phyloP scores from a whole-genome alignment of 2,888 invertebrate genomes.

The Tuta absoluta region DNA sequence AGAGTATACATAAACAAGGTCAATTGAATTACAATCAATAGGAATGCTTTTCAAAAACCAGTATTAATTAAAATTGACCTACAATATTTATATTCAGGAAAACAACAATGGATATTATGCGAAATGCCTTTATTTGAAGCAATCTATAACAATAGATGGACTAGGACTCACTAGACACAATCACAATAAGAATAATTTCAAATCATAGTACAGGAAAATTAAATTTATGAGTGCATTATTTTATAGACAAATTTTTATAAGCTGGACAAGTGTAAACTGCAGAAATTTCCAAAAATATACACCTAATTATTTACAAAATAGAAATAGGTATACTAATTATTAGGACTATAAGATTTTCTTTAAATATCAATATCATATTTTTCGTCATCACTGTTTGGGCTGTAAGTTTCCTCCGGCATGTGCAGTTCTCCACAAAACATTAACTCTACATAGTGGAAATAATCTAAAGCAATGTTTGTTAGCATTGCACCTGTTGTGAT shows the following conservation, averaged over 20 bases:
- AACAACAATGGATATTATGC: neutral
- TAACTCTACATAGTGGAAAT: constrained; percentile 83
- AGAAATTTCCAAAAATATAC: constrained; percentile 21
- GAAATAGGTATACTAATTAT: neutral
- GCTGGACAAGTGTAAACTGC: constrained; percentile 1
- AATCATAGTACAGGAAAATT: neutral
- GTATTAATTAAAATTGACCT: no score
- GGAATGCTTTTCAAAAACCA: no score
- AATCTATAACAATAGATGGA: neutral
- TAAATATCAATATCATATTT: constrained; percentile 78
- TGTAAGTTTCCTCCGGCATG: constrained; percentile 69
- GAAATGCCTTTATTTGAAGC: constrained; percentile 8
- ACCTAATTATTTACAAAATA: constrained; percentile 5
- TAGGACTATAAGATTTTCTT: constrained; percentile 35
- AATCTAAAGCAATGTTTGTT: constrained; percentile 83
- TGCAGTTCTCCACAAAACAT: constrained; percentile 80
- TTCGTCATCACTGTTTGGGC: constrained; percentile 78
- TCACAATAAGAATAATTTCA: neutral
- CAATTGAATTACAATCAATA: no score
- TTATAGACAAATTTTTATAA: neutral
- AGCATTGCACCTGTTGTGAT: constrained; percentile 85
- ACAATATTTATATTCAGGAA: neutral
- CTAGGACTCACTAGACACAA: constrained; percentile 9
- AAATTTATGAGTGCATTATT: neutral
- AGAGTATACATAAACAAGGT: no score